These are phyloP conservation scores for Micronycteris hirsuta DNA, from an alignment of 2,113 vertebrate species.

Conservation along the genomic window DNA sequence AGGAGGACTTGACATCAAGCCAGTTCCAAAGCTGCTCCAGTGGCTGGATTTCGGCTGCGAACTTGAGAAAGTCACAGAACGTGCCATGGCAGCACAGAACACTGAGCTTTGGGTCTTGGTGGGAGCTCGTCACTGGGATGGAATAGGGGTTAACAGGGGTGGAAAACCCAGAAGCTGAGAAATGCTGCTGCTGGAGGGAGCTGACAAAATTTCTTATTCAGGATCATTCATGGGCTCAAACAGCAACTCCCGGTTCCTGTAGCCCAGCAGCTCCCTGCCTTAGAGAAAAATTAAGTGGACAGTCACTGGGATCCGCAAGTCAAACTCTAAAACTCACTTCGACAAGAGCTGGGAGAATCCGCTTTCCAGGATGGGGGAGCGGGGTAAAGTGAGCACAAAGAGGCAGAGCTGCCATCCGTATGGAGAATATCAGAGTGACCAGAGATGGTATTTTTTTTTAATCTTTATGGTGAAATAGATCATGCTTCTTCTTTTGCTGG, in stretches of 20 bases:
- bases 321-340: too few relatives aligned
- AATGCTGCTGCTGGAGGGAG: neutral
- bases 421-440: rapidly evolving
- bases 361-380: neutral
- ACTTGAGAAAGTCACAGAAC: neutral
- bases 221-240: neutral
- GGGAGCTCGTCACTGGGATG: neutral
- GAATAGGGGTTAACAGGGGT: rapidly evolving
- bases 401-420: neutral
- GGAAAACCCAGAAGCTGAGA: neutral
- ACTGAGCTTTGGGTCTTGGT: neutral
- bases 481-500: neutral
- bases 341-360: rapidly evolving
- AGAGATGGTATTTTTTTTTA: neutral
- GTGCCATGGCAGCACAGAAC: neutral
- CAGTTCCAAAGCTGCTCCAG: neutral
- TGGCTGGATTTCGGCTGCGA: neutral
- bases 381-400: rapidly evolving
- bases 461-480: neutral
- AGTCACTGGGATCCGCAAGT: rapidly evolving
- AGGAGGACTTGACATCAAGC: neutral
- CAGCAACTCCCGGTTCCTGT: too few relatives aligned
- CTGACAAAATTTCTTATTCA: too few relatives aligned
- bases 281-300: neutral
- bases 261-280: rapidly evolving